These are phyloP conservation scores for Gobius niger DNA, from an alignment of 2,113 vertebrate genomes.

Conservation along the genomic window DNA sequence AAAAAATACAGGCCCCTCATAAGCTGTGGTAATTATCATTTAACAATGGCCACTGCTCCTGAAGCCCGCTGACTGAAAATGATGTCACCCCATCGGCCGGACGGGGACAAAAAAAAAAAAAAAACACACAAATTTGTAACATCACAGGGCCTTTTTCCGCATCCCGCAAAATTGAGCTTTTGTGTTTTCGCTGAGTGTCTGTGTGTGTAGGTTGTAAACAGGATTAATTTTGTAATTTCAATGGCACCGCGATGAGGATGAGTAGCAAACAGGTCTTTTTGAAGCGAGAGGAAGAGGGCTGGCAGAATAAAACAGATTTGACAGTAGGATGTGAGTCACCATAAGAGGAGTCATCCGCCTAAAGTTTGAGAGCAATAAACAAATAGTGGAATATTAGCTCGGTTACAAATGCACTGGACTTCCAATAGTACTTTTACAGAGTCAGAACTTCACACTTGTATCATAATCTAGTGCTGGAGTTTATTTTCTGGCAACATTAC, in stretches of 20 bases:
- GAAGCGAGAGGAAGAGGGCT: conserved; percentile 13
- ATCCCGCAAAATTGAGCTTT: conserved; percentile 29
- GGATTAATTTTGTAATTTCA: conserved; percentile 39
- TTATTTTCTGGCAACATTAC: neutral
- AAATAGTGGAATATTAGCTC: neutral
- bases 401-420: neutral
- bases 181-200: conserved; percentile 17
- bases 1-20: conserved; percentile 72
- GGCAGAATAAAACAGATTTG: conserved; percentile 3
- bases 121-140: conserved; percentile 32
- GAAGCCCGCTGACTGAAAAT: conserved; percentile 57
- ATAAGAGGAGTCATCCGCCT: neutral
- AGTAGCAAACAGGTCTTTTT: conserved; percentile 15
- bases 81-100: conserved; percentile 54
- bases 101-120: conserved; percentile 46
- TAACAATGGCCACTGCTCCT: conserved; percentile 70
- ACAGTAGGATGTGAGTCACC: conserved; percentile 12
- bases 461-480: neutral
- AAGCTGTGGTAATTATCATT: conserved; percentile 73
- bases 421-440: too few relatives aligned
- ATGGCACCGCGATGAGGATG: conserved; percentile 3
- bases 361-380: conserved; percentile 2
- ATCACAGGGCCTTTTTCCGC: conserved; percentile 39
- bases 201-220: conserved; percentile 28
- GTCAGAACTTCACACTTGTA: neutral